Conservation (phyloP, 1,140 invertebrate species). For the Drosophila elegans region DNA sequence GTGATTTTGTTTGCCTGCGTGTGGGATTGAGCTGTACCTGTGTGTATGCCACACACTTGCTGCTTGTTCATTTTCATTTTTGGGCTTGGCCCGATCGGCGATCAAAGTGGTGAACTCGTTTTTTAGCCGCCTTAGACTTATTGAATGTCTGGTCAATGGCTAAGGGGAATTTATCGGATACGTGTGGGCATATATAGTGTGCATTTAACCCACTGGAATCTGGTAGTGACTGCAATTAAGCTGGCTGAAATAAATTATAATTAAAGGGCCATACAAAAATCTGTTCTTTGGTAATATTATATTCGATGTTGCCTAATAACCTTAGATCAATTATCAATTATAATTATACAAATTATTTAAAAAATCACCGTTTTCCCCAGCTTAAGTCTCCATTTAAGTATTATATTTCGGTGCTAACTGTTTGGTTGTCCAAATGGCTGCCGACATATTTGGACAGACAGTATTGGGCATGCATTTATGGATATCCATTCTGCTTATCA, state of each 20-base stretch:
- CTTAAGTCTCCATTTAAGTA: too few relatives aligned
- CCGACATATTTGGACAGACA: neutral
- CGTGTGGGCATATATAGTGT: slow-evolving; percentile 14
- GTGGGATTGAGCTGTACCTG: neutral
- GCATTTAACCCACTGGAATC: neutral
- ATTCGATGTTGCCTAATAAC: too few relatives aligned
- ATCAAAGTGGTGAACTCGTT: slow-evolving; percentile 45
- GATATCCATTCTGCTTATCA: slow-evolving; percentile 66
- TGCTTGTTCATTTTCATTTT: slow-evolving; percentile 26
- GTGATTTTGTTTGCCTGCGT: slow-evolving; percentile 7
- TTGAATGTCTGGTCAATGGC: slow-evolving; percentile 16
- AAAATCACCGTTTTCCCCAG: too few relatives aligned
- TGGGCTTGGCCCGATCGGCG: slow-evolving; percentile 44
- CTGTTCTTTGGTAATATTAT: too few relatives aligned
- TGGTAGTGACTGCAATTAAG: neutral
- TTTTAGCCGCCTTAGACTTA: slow-evolving; percentile 19
- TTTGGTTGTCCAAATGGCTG: neutral
- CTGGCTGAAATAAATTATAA: neutral
- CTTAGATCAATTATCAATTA: too few relatives aligned
- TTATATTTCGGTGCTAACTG: neutral
- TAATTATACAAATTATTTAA: too few relatives aligned
- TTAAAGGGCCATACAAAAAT: too few relatives aligned
- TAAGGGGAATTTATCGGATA: slow-evolving; percentile 13
- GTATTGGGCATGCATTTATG: slow-evolving; percentile 15
- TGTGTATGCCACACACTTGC: slow-evolving; percentile 12